Evolutionary conservation across 2,888 invertebrate species (phyloP), one percentile per base, ranked within the genome.

Genomic region (Scaptomyza parva): DNA sequence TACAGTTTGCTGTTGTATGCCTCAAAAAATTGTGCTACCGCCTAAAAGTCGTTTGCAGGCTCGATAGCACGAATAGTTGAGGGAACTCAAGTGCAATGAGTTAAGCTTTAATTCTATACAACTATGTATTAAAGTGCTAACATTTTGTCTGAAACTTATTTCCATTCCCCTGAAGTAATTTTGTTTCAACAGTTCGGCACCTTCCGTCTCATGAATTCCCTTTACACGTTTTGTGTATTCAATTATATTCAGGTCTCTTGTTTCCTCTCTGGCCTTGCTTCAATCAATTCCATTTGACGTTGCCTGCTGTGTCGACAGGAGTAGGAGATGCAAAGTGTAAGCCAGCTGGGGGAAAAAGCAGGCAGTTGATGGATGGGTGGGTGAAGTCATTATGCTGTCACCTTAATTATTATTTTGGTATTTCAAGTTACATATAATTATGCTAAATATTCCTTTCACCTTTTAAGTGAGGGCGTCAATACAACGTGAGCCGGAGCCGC

Each of bases 341-440:
- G 30, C 28, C 22, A 28, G 11, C 17, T 41, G n/a, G 40, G 7
- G 1, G 26, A 33, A 40, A 22, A 28, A 17, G 1, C 14, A 18
- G 26, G 26, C n/a, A 8, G 35, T 17, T 37, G 24, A n/a, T 11
- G 3, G 3, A 14, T 14, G 48, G 20, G 24, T 24, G 50, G 35
- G 41, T 11, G 43, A 59, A 66, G 74, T 81, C 77, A 81, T 82
- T 82, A 81, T 75, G 68, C 77, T 81, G 78, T 83, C 77, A 75
- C 75, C 78, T 77, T 81, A 83, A 82, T 83, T 80, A 81, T 82
- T 81, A 77, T 81, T 83, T 81, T 63, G 72, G 75, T 77, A 83
- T 70, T 70, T 77, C 74, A 59, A 65, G 70, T 68, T 52, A 69
- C 77, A 83, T 77, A 83, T 83, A 78, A 81, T 82, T 82, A 82